Evolutionary conservation across 2,888 invertebrate species (phyloP), one percentile per base, ranked within the genome.

Genomic region (Anthrax anthrax): DNA sequence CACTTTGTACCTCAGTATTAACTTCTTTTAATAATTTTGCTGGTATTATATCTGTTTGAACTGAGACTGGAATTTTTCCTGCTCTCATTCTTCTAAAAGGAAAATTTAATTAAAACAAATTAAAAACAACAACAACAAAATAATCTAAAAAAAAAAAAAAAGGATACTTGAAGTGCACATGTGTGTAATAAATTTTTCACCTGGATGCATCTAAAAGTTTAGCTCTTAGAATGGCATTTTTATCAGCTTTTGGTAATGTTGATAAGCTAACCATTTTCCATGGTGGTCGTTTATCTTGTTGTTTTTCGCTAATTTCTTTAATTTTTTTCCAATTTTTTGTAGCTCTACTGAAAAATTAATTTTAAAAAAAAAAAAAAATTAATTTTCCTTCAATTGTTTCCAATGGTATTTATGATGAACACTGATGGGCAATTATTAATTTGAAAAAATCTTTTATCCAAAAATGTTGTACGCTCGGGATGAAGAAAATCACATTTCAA

Each of bases 121-220:
- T 4, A 32, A 32, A 29, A 13, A 34, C 23, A 29, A 17, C 4
- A 6, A 19, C 13, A 2, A 5, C 2, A 17, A 16, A 18, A 29
- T 2, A 13, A 27, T 18, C 2, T 16, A 9, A 27, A 14, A 37
- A 14, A n/a, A n/a, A n/a, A n/a, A n/a, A n/a, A n/a, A n/a, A n/a
- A n/a, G n/a, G n/a, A n/a, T n/a, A n/a, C n/a, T n/a, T n/a, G n/a
- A n/a, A n/a, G n/a, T n/a, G n/a, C n/a, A n/a, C n/a, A n/a, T n/a
- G n/a, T n/a, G n/a, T n/a, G n/a, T n/a, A n/a, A n/a, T 18, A 34
- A 16, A 13, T 3, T 38, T 39, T 18, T 34, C 44, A 66, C 67
- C 67, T 63, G 17, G 67, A 65, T 1, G 66, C 68, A 52, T 67
- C 67, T 42, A 67, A 52, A 18, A 67, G 55, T 51, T 65, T 67